Percentiles rank a stretch among this genome's conserved stretches.
phyloP scores from a whole-genome alignment of 1,140 invertebrate species.

The Drosophila jambulina region DNA sequence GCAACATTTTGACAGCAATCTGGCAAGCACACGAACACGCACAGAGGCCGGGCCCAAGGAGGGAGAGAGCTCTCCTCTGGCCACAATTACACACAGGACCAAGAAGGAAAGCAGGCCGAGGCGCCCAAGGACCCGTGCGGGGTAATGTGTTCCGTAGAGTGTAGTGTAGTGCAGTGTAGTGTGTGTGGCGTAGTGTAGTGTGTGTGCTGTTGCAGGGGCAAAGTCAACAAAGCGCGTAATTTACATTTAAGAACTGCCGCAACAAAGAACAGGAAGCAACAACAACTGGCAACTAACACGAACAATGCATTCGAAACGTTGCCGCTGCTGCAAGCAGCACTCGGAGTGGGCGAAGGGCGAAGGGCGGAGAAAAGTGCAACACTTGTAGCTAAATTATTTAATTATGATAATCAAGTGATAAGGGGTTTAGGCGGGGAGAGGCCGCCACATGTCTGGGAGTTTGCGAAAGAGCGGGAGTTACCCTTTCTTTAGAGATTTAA shows the following conservation, averaged over 20 bases:
- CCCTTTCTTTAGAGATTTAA: neutral
- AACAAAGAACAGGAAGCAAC: constrained; percentile 76
- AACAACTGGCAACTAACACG: constrained; percentile 55
- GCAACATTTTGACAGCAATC: constrained; percentile 53
- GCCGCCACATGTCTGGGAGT: constrained; percentile 11
- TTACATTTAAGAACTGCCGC: constrained; percentile 79
- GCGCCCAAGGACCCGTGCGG: neutral
- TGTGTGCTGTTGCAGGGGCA: constrained; percentile 43
- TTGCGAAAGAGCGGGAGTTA: neutral
- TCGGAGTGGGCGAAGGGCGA: constrained; percentile 14
- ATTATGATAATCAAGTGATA: constrained; percentile 74
- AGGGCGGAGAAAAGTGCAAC: constrained; percentile 64
- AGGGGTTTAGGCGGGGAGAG: neutral
- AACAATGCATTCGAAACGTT: constrained; percentile 55
- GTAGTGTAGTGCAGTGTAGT: constrained; percentile 4
- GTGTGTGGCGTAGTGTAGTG: constrained; percentile 5
- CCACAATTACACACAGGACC: constrained; percentile 41
- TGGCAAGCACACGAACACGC: constrained; percentile 28
- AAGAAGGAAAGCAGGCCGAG: neutral
- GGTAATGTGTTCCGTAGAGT: constrained; percentile 16
- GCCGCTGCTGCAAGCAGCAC: constrained; percentile 31
- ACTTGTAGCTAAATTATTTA: constrained; percentile 78
- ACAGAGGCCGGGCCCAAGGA: neutral
- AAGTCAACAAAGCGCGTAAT: constrained; percentile 81
- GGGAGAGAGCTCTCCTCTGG: constrained; percentile 15